phyloP scores from a whole-genome alignment of 1,140 invertebrate species.

The Delia radicum region DNA sequence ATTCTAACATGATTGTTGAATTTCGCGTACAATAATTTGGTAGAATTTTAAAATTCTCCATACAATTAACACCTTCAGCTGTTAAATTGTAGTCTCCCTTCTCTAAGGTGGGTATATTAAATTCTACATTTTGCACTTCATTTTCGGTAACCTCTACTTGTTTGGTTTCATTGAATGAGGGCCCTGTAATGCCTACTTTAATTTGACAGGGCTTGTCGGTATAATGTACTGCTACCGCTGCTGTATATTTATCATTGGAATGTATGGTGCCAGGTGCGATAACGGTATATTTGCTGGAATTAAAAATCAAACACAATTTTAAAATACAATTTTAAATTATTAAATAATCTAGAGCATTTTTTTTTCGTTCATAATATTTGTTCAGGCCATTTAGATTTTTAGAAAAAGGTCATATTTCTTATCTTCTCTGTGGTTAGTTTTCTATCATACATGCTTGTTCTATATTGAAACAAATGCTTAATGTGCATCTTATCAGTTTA shows the following conservation, averaged over 20 bases:
- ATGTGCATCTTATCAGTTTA: too few relatives aligned
- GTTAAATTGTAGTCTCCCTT: constrained; percentile 77
- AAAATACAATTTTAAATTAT: not conserved
- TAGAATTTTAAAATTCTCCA: constrained; percentile 88
- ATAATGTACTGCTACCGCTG: constrained; percentile 70
- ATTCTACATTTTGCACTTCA: constrained; percentile 68
- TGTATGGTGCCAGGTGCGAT: constrained; percentile 79
- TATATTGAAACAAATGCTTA: too few relatives aligned
- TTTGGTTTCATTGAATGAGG: constrained; percentile 69
- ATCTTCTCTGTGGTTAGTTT: too few relatives aligned
- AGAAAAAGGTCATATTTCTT: not conserved
- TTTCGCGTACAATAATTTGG: constrained; percentile 83
- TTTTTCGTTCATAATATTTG: not conserved
- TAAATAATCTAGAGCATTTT: not conserved
- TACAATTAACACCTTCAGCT: constrained; percentile 70
- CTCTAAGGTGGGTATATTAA: constrained; percentile 74
- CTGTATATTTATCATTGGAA: constrained; percentile 81
- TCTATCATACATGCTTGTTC: too few relatives aligned
- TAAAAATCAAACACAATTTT: too few relatives aligned
- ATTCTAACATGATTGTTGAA: constrained; percentile 71
- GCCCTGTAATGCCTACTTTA: constrained; percentile 71
- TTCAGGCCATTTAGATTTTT: not conserved
- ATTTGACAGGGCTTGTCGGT: constrained; percentile 65
- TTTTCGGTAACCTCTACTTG: constrained; percentile 64
- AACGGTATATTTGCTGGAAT: constrained; percentile 66